Percentiles rank a stretch among this genome's conserved stretches.
Conservation (phyloP, 37 sponge, comb jelly and placozoan genomes). For the Chondrilla cf. caribensis region DNA sequence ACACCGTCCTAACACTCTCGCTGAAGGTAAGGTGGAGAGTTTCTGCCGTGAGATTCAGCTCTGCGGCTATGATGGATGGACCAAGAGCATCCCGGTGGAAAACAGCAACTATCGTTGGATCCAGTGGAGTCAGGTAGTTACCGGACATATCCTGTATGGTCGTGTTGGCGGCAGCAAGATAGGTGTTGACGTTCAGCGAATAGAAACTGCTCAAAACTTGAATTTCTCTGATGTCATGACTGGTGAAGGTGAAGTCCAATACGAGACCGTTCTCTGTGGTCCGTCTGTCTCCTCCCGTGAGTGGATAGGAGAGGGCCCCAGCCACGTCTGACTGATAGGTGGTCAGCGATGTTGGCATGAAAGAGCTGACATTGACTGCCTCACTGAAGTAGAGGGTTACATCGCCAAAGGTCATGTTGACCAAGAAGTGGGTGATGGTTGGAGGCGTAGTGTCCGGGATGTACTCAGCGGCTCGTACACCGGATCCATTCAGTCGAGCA, state of each 20-base stretch:
- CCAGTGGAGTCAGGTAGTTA: constrained; percentile 37
- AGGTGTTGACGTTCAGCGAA: constrained; percentile 28
- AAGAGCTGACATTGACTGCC: constrained; percentile 71
- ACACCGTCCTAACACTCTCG: constrained; percentile 51
- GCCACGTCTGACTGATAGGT: constrained; percentile 19
- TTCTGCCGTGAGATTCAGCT: constrained; percentile 52
- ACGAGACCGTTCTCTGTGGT: constrained; percentile 56
- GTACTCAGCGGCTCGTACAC: constrained; percentile 38
- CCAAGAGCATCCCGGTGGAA: constrained; percentile 52
- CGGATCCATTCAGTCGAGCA: constrained; percentile 18
- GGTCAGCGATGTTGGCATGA: constrained; percentile 55
- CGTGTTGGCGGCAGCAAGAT: constrained; percentile 41
- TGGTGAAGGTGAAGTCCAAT: constrained; percentile 58
- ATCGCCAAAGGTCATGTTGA: constrained; percentile 81
- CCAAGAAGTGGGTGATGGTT: constrained; percentile 44
- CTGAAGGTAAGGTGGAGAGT: constrained; percentile 58
- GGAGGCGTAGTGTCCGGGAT: constrained; percentile 62
- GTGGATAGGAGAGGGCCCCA: constrained; percentile 32
- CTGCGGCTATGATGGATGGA: constrained; percentile 46
- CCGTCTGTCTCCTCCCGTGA: constrained; percentile 62
- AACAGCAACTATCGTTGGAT: constrained; percentile 21
- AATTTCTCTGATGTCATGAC: constrained; percentile 55
- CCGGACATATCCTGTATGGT: constrained; percentile 72
- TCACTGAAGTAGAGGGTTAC: constrained; percentile 69
- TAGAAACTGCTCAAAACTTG: constrained; percentile 22